These are phyloP conservation scores for Fistularia commersonii DNA, from an alignment of 2,797 vertebrate genomes.

Conservation along the genomic window DNA sequence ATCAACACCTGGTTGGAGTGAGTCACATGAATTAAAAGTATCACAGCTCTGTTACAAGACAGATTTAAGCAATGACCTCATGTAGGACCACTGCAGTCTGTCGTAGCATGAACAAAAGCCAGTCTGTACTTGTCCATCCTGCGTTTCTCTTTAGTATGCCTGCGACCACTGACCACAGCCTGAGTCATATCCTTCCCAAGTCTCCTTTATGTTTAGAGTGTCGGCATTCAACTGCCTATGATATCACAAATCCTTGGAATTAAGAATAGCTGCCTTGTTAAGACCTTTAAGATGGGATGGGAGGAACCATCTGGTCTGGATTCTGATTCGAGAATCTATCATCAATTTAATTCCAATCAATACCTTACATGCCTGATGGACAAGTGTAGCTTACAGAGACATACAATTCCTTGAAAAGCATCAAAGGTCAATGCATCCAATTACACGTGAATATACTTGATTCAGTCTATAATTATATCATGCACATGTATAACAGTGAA, in stretches of 20 bases:
- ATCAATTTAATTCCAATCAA: too few species aligned
- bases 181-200: slow-evolving; percentile 73
- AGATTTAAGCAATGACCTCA: slow-evolving; percentile 61
- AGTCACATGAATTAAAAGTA: slow-evolving; percentile 33
- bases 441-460: too few species aligned
- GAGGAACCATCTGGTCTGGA: slow-evolving; percentile 60
- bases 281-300: slow-evolving; percentile 41
- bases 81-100: slow-evolving; percentile 39
- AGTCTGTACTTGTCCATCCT: slow-evolving; percentile 49
- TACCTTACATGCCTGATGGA: background rate
- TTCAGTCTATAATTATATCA: too few species aligned
- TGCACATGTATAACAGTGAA: too few species aligned
- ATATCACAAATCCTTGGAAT: slow-evolving; percentile 51
- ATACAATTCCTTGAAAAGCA: too few species aligned
- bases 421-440: too few species aligned
- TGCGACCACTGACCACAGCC: slow-evolving; percentile 53
- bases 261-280: slow-evolving; percentile 44
- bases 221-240: slow-evolving; percentile 49
- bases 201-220: slow-evolving; percentile 63
- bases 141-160: slow-evolving; percentile 44
- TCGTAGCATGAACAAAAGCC: slow-evolving; percentile 61
- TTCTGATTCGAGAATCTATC: too few species aligned
- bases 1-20: slow-evolving; percentile 31
- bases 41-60: slow-evolving; percentile 32
- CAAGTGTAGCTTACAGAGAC: slow-evolving; percentile 32